Conservation (phyloP, 2,888 invertebrate genomes). For the Ichneumoninae sp. region DNA sequence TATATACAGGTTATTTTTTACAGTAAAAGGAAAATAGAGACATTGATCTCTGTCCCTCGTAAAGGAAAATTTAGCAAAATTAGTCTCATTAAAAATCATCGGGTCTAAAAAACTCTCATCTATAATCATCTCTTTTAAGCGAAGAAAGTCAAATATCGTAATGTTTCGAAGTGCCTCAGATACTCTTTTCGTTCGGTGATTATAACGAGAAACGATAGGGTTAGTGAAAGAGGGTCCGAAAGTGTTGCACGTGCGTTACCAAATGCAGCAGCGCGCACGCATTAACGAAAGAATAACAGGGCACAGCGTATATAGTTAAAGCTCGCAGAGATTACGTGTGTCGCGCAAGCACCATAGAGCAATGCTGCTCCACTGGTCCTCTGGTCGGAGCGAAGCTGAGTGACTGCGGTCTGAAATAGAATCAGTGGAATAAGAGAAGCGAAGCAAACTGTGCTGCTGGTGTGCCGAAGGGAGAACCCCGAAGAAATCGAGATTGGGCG, state of each 20-base stretch:
- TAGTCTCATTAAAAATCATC: background rate
- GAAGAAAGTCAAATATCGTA: background rate
- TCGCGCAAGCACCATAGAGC: constrained; percentile 54
- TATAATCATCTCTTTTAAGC: background rate
- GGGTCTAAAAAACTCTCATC: background rate
- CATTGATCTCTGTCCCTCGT: background rate
- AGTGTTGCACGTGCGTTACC: constrained; percentile 54
- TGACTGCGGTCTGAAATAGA: constrained; percentile 63
- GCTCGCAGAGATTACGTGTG: constrained; percentile 58
- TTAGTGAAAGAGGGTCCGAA: constrained; percentile 8
- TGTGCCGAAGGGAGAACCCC: constrained; percentile 10
- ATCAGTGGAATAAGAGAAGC: constrained; percentile 61
- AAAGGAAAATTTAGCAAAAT: background rate
- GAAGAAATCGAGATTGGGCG: constrained; percentile 60
- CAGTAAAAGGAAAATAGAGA: background rate
- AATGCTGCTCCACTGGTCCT: constrained; percentile 23
- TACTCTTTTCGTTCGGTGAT: constrained; percentile 41
- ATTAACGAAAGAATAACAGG: constrained; percentile 64
- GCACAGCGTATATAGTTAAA: constrained; percentile 32
- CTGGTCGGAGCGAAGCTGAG: constrained; percentile 26
- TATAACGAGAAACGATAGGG: constrained; percentile 27
- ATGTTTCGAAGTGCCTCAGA: background rate
- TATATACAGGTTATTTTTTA: background rate
- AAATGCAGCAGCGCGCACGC: constrained; percentile 45
- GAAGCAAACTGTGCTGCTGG: constrained; percentile 31